Conservation (phyloP, 2,888 invertebrate genomes). For the Caenorhabditis afra region DNA sequence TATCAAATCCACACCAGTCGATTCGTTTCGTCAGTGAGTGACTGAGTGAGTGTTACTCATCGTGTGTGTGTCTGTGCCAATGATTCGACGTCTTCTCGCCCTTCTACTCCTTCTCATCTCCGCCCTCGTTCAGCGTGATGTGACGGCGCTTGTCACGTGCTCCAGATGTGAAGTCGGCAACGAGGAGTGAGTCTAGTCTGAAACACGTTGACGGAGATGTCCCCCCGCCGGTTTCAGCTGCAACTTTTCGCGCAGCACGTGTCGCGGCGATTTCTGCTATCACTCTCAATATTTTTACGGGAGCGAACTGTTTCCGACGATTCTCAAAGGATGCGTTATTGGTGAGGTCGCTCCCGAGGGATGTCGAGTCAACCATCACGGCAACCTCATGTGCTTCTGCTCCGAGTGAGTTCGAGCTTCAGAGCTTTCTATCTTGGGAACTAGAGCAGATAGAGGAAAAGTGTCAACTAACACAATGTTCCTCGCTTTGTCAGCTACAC, state of each 20-base stretch:
- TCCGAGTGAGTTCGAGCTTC: slow-evolving; percentile 35
- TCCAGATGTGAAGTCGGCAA: slow-evolving; percentile 38
- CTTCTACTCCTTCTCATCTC: slow-evolving; percentile 14
- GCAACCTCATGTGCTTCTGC: slow-evolving; percentile 65
- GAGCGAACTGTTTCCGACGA: slow-evolving; percentile 39
- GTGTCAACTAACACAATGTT: no score
- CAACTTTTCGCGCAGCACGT: slow-evolving; percentile 25
- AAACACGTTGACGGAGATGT: no score
- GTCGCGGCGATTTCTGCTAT: slow-evolving; percentile 56
- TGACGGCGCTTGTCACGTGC: slow-evolving; percentile 35
- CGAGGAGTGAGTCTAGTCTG: slow-evolving; percentile 46
- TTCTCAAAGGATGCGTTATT: slow-evolving; percentile 62
- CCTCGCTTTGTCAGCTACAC: no score
- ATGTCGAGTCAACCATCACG: slow-evolving; percentile 64
- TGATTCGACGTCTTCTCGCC: slow-evolving; percentile 26
- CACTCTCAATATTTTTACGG: slow-evolving; percentile 57
- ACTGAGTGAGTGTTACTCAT: slow-evolving; percentile 12
- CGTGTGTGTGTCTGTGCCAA: slow-evolving; percentile 9
- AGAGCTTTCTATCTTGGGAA: no score
- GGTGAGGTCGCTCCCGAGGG: slow-evolving; percentile 55
- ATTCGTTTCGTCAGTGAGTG: no score
- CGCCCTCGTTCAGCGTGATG: slow-evolving; percentile 3
- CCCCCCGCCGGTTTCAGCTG: no score
- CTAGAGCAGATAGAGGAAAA: no score
- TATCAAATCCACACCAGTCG: no score